Evolutionary conservation across 2,888 invertebrate species (phyloP), one percentile per base, ranked within the genome.

Genomic region (Diabrotica balteata): DNA sequence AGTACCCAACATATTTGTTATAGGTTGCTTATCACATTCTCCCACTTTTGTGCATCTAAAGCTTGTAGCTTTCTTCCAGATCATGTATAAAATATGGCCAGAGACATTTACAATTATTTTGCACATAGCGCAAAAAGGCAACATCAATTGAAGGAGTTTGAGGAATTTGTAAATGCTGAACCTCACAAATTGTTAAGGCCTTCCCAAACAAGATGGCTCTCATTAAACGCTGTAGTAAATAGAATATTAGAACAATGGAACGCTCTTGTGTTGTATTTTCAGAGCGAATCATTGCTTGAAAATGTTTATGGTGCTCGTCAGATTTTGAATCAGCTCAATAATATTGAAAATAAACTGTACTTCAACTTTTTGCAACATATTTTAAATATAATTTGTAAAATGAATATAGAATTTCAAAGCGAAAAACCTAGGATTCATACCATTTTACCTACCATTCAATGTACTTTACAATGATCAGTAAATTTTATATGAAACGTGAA

Each of bases 181-280:
- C 61, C 61, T 22, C 52, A 52, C 44, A 61, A 52, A 52, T 61
- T 61, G 17, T 51, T 61, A 32, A n/a, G 61, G 44, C 61, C 61
- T 11, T 51, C 52, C 43, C 52, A 61, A 52, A 61, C 61, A 11
- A 61, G 61, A 45, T 61, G 53, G 61, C 45, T 61, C 10, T 52
- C 52, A 22, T 17, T 61, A 7, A 43, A 61, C 8, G 44, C 52
- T 10, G 61, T 61, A 52, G 60, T 60, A 11, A 11, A 51, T 43
- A 22, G 60, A 11, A 49, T 60, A 50, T 44, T 42, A n/a, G 60
- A 60, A 43, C 60, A 60, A 44, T 60, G 51, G 60, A 42, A 51
- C 11, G 60, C 60, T 32, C 51, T 60, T 32, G 5, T 50, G 51
- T 50, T 50, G 47, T 50, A 49, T 59, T 59, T 57, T 45, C 45